phyloP scores from a whole-genome alignment of 2,113 vertebrate genomes.

The Colius striatus region DNA sequence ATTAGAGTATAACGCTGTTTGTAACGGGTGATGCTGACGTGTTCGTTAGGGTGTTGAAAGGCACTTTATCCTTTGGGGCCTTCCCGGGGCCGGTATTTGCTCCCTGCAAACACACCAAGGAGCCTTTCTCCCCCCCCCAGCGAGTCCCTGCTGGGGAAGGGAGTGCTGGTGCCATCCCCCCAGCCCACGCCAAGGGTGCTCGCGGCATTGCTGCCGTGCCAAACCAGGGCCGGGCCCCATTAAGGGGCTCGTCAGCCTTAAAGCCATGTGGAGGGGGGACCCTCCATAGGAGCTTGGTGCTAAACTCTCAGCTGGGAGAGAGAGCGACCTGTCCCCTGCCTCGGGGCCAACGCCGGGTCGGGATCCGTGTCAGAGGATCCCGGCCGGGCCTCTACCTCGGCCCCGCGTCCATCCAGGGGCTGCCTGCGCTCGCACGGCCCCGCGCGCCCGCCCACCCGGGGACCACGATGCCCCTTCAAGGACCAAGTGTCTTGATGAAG shows the following conservation, averaged over 20 bases:
- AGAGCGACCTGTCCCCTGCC: background rate
- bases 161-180: background rate
- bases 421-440: background rate
- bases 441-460: background rate
- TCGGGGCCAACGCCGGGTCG: background rate
- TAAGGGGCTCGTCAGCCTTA: slow-evolving; percentile 53
- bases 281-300: slow-evolving; percentile 67
- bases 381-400: slow-evolving; percentile 9
- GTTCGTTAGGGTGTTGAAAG: slow-evolving; percentile 17
- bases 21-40: slow-evolving; percentile 19
- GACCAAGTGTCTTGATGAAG: slow-evolving; percentile 27
- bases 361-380: background rate
- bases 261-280: background rate
- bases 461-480: background rate
- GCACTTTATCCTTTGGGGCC: slow-evolving; percentile 55
- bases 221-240: background rate
- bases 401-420: slow-evolving; percentile 2
- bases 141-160: background rate
- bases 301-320: slow-evolving; percentile 43
- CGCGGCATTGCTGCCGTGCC: background rate
- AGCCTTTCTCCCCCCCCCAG: background rate
- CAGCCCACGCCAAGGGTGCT: background rate
- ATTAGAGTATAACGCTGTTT: slow-evolving; percentile 10
- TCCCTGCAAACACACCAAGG: slow-evolving; percentile 49
- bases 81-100: background rate